phyloP scores from a whole-genome alignment of 64 coral and sea anemone genomes.

The Stichodactyla mertensii region DNA sequence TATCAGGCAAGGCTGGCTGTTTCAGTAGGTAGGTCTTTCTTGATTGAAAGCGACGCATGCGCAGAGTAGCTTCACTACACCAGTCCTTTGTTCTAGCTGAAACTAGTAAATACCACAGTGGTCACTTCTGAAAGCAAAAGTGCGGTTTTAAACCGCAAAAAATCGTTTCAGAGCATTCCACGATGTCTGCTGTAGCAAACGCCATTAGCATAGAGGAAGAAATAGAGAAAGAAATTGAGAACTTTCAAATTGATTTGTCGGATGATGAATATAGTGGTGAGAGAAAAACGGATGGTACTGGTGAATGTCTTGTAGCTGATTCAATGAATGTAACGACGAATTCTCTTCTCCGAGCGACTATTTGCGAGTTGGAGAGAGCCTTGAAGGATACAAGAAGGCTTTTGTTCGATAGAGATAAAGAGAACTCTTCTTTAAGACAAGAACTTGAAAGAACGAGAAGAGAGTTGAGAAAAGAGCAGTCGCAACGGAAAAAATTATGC shows the following conservation, averaged over 20 bases:
- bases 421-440: slow-evolving; percentile 43
- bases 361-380: slow-evolving; percentile 84
- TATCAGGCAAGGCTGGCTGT: not conserved
- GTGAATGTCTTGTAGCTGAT: slow-evolving; percentile 41
- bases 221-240: slow-evolving; percentile 30
- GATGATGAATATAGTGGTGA: slow-evolving; percentile 40
- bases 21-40: not conserved
- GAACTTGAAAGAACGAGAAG: slow-evolving; percentile 84
- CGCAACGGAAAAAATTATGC: slow-evolving; percentile 59
- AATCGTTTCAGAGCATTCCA: not conserved
- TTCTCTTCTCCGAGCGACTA: slow-evolving; percentile 75
- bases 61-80: not conserved
- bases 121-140: not conserved
- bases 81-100: not conserved
- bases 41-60: not conserved
- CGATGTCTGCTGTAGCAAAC: not conserved
- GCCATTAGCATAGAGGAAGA: slow-evolving; percentile 4
- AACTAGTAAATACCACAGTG: not conserved
- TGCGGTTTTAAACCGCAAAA: not conserved
- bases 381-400: slow-evolving; percentile 74
- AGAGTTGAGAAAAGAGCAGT: slow-evolving; percentile 71
- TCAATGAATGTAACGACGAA: slow-evolving; percentile 62
- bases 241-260: slow-evolving; percentile 47
- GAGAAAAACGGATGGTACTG: not conserved
- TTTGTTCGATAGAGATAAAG: slow-evolving; percentile 76